Percentiles rank a stretch among this genome's conserved stretches.
phyloP scores from a whole-genome alignment of 2,797 vertebrate species.

The Pteropus rufus region DNA sequence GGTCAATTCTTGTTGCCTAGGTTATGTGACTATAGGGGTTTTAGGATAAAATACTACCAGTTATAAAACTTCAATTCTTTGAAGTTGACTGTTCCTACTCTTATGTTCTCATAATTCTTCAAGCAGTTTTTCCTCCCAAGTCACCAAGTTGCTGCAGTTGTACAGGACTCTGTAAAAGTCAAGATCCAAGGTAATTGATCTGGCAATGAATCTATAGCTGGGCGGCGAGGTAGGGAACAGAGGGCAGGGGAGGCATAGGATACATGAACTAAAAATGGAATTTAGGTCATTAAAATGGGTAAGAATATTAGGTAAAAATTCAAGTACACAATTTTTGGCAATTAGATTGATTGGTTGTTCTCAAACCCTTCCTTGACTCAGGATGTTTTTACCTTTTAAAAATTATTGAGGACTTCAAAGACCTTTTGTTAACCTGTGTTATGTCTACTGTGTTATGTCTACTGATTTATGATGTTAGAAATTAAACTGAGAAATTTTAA shows the following conservation, averaged over 20 bases:
- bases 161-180: background rate
- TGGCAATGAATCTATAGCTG: background rate
- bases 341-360: background rate
- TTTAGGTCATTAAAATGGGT: background rate
- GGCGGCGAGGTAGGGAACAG: accelerated
- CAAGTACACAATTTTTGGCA: background rate
- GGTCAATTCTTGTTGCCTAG: background rate
- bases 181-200: background rate
- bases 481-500: background rate
- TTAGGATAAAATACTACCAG: background rate
- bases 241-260: background rate
- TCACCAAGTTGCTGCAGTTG: background rate
- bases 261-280: background rate
- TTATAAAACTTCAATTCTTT: background rate
- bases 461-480: background rate
- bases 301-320: background rate
- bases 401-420: background rate
- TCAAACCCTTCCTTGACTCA: background rate
- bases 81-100: background rate
- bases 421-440: background rate
- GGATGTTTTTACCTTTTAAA: background rate
- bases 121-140: background rate
- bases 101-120: background rate
- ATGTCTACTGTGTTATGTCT: background rate
- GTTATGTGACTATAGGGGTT: background rate